A percentile compares a stretch with the other conserved stretches of the same genome.
Evolutionary conservation across 2,113 vertebrate genomes (phyloP).

Genomic region (Odocoileus virginianus): DNA sequence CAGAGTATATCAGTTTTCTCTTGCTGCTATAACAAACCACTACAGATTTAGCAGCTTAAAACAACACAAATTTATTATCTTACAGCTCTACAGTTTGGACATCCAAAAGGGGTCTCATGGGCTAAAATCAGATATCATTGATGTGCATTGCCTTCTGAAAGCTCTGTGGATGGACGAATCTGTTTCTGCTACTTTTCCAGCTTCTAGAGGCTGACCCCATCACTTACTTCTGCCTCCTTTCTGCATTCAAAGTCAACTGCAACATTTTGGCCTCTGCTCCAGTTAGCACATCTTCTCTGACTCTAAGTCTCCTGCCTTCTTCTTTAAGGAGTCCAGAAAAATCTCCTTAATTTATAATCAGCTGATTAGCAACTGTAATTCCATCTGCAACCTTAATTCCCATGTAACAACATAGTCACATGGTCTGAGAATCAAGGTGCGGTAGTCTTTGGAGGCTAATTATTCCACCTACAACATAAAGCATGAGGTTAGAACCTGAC

Average conservation of each 20-base stretch:
- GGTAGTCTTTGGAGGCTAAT: not conserved
- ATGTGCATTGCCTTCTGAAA: not conserved
- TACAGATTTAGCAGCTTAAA: not conserved
- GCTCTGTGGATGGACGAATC: not conserved
- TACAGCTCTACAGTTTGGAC: not conserved
- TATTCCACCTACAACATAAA: not conserved
- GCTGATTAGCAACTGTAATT: not conserved
- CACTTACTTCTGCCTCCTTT: not conserved
- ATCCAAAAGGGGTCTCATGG: not conserved
- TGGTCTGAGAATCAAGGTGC: not conserved
- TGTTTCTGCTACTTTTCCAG: not conserved
- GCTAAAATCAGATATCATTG: not conserved
- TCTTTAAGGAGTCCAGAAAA: not conserved
- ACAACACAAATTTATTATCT: not conserved
- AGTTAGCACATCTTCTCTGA: not conserved
- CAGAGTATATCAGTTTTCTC: not conserved
- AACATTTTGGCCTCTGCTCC: not conserved
- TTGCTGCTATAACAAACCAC: not conserved
- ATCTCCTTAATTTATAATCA: not conserved
- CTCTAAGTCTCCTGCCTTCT: not conserved
- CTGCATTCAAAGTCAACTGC: not conserved
- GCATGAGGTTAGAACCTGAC: not conserved
- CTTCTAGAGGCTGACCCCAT: not conserved
- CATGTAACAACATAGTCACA: not conserved
- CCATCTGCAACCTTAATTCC: not conserved